phyloP scores from a whole-genome alignment of 1,140 invertebrate genomes.

The Ceratosolen solmsi region DNA sequence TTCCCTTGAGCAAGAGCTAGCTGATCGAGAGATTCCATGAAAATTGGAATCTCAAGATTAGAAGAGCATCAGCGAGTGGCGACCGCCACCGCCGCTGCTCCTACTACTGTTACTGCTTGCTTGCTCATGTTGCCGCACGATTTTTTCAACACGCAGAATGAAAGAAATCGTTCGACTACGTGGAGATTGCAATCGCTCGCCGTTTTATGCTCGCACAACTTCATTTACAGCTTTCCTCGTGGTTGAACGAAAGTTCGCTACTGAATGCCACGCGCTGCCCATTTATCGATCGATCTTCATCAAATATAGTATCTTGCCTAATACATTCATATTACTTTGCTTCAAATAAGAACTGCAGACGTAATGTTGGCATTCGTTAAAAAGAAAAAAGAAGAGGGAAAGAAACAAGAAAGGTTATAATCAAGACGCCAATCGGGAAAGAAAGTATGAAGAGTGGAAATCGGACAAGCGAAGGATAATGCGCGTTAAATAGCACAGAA shows the following conservation, averaged over 20 bases:
- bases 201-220: neutral
- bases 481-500: too few species aligned
- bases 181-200: neutral
- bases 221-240: neutral
- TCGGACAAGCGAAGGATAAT: too few species aligned
- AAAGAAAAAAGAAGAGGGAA: too few species aligned
- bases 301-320: too few species aligned
- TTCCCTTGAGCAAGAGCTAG: neutral
- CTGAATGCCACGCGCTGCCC: too few species aligned
- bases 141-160: conserved; percentile 1
- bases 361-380: neutral
- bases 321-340: neutral
- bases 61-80: neutral
- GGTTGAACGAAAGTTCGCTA: neutral
- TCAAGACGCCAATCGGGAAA: too few species aligned
- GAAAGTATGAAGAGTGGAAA: too few species aligned
- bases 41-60: conserved; percentile 49
- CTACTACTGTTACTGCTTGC: neutral
- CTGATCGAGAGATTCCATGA: conserved; percentile 30
- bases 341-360: neutral
- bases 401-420: too few species aligned
- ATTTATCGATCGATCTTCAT: neutral
- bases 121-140: neutral
- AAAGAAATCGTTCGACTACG: conserved; percentile 19
- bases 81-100: neutral